Evolutionary conservation across 2,888 invertebrate genomes (phyloP), one percentile per base, ranked within the genome.

Genomic region (Aleiodes alternator): DNA sequence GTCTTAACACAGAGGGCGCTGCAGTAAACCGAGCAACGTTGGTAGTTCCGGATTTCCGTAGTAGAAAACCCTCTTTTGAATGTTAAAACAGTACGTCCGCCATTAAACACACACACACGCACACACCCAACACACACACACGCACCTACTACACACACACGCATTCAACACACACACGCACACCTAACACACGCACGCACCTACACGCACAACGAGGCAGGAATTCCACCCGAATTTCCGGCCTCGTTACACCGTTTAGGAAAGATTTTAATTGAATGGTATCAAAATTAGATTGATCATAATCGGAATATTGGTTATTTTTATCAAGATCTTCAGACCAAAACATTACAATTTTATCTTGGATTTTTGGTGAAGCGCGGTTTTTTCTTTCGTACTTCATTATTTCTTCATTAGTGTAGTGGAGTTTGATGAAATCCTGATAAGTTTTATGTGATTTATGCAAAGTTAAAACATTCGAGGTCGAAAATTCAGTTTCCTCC

Each of bases 241-340:
- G n/a, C n/a, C n/a, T n/a, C n/a, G n/a, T n/a, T 5, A 78, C 4
- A 11, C 23, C 23, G 23, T 79, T 79, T 50, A 64, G 48, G n/a
- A 48, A 16, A 12, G 78, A 64, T 50, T 57, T 75, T 0, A 78
- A 11, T 1, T 74, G 53, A 14, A 0, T 34, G n/a, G 55, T 50
- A 43, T 78, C 56, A 53, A 78, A 79, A 16, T 77, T 70, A 8
- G 69, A n/a, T n/a, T 71, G 7, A 0, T 76, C 11, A 29, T 71
- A 76, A 48, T 56, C 38, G 50, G 69, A 77, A 29, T 69, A 77
- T 34, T 16, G 56, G 57, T 78, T 77, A 48, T 29, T 66, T 76
- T 78, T 76, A 23, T 80, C 70, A 16, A 75, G 38, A 69, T 80
- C 78, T 76, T 75, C 68, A 14, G 78, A 78, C 78, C 78, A 80